Evolutionary conservation across 2,113 vertebrate genomes (phyloP), one percentile per base, ranked within the genome.

Genomic region (Patagioenas fasciata): DNA sequence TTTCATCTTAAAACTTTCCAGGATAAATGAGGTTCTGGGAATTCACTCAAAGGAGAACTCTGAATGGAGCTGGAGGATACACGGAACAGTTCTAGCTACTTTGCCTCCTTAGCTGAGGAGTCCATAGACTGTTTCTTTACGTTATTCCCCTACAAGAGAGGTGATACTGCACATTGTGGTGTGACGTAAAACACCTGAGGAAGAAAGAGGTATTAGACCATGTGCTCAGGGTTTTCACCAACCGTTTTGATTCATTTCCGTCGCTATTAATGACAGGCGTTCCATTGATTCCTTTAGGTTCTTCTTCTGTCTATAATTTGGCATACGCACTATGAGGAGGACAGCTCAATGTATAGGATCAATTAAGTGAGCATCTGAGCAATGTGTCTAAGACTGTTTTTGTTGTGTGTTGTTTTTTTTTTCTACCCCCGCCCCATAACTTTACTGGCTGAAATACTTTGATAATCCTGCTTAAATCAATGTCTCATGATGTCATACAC

Each of bases 271-370:
- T 95, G 4, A 85, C 89, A 71, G 48, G 32, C 13, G 3, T 96
- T 92, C 91, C 96, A 95, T 53, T 71, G 57, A 96, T 96, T 96
- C 91, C 40, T 96, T 61, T 1, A 42, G 51, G 16, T 66, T 47
- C 86, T 36, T 24, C 64, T n/a, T 9, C 44, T 38, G 42, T 25
- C 93, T 96, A 7, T 96, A 96, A 96, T 96, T 96, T 96, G 53
- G 12, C 20, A 32, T 5, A 13, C 0, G 2, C 29, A 5, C 51
- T 8, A 3, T 3, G 65, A 87, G 73, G 36, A 7, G 34, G 13
- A 29, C 31, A 38, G 87, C 50, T 50, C 34, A 2, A 86, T 47
- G 89, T 48, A n/a, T 0, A 4, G 71, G 65, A 91, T 95, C 95
- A 91, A 93, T 95, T 95, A 95, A 89, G 42, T 18, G 70, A 91